A percentile compares a stretch with the other conserved stretches of the same genome.
These are phyloP conservation scores for Arion vulgaris DNA, from an alignment of 1,140 invertebrate species.

Conservation along the genomic window DNA sequence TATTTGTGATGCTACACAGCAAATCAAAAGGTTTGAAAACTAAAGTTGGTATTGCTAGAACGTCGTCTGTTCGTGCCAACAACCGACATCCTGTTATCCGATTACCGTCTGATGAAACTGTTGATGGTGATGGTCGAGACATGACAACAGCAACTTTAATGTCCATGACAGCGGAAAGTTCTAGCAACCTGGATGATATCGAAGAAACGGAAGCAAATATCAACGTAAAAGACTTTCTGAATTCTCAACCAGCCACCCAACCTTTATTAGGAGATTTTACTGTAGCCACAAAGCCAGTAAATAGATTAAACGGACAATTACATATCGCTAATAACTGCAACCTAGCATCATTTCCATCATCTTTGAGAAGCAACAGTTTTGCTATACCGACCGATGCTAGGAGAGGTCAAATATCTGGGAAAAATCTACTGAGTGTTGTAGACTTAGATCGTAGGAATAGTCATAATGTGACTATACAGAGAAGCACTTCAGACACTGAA, in stretches of 20 bases:
- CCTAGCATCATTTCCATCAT: background rate
- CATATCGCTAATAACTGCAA: background rate
- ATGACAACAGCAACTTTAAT: slow-evolving; percentile 38
- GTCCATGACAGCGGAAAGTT: background rate
- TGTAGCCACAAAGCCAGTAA: background rate
- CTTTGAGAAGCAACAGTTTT: slow-evolving; percentile 25
- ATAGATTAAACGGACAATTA: background rate
- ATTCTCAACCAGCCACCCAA: background rate
- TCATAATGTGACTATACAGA: slow-evolving; percentile 2
- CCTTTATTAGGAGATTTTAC: background rate
- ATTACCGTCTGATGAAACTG: background rate
- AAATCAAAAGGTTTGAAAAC: slow-evolving; percentile 42
- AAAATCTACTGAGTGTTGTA: background rate
- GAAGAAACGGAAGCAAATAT: background rate
- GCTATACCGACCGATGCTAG: background rate
- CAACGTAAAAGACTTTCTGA: background rate
- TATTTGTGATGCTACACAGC: slow-evolving; percentile 81
- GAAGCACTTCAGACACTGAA: slow-evolving; percentile 1
- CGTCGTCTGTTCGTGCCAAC: background rate
- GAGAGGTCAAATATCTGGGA: background rate
- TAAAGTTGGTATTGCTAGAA: background rate
- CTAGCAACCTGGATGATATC: background rate
- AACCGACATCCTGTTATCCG: background rate
- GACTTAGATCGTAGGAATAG: slow-evolving; percentile 27
- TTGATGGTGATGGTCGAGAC: slow-evolving; percentile 28